Conservation (phyloP, 2,113 vertebrate genomes). For the Otolemur garnettii region DNA sequence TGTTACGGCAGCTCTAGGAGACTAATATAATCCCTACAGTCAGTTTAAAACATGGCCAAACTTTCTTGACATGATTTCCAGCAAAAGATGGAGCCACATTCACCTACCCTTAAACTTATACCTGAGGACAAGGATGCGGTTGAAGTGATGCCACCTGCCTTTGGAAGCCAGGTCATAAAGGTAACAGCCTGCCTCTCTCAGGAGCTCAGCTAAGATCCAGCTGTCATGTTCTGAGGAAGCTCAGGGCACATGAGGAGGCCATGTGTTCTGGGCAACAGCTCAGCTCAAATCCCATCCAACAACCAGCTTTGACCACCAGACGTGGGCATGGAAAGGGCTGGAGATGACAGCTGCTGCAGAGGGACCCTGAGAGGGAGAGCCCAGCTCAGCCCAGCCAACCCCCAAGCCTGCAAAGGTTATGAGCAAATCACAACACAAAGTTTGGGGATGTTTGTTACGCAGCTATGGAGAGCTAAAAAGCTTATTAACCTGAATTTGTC, state of each 20-base stretch:
- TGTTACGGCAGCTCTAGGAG: background rate
- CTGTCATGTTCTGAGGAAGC: background rate
- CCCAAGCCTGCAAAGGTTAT: background rate
- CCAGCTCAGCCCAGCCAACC: background rate
- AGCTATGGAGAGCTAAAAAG: background rate
- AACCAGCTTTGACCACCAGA: background rate
- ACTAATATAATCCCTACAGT: background rate
- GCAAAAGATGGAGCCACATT: background rate
- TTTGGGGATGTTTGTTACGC: background rate
- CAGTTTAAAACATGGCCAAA: background rate
- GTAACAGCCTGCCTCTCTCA: background rate
- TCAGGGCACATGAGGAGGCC: background rate
- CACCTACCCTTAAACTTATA: background rate
- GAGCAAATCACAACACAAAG: too few species aligned
- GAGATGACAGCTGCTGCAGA: fast-evolving
- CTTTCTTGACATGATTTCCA: background rate
- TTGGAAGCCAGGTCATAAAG: background rate
- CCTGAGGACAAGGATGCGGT: background rate
- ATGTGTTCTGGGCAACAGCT: background rate
- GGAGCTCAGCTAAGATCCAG: background rate
- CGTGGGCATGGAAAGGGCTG: fast-evolving
- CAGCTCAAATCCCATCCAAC: background rate
- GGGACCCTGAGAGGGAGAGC: background rate
- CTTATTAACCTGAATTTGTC: background rate
- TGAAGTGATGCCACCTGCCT: background rate